phyloP scores from a whole-genome alignment of 2,888 invertebrate genomes.

The Hydriomena furcata region DNA sequence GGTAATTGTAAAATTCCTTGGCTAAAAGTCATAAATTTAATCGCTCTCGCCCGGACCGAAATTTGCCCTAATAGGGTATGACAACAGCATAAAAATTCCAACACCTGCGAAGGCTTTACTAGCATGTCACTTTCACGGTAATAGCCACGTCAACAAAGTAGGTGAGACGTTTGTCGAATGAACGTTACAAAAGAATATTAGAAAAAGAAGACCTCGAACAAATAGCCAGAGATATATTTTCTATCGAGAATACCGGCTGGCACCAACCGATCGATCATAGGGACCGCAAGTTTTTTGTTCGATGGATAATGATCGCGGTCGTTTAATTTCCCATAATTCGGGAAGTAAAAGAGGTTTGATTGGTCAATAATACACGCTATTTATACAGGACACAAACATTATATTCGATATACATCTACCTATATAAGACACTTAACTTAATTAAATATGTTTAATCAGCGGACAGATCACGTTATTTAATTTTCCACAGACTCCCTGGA shows the following conservation, averaged over 20 bases:
- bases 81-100: conserved; percentile 24
- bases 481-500: conserved; percentile 27
- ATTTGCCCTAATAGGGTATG: conserved; percentile 20
- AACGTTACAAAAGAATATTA: conserved; percentile 29
- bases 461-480: conserved; percentile 26
- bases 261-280: conserved; percentile 48
- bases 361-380: conserved; percentile 36
- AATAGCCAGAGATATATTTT: conserved; percentile 35
- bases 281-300: conserved; percentile 47
- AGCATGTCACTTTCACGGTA: conserved; percentile 33
- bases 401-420: conserved; percentile 31
- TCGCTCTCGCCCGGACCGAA: conserved; percentile 1
- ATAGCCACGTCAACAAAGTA: conserved; percentile 31
- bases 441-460: conserved; percentile 35
- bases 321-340: conserved; percentile 47
- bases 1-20: conserved; percentile 12
- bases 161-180: conserved; percentile 22
- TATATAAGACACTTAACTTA: conserved; percentile 26
- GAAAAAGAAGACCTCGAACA: conserved; percentile 30
- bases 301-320: conserved; percentile 49
- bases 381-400: conserved; percentile 38
- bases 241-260: conserved; percentile 34
- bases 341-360: conserved; percentile 38
- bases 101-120: conserved; percentile 32
- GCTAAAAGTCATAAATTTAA: conserved; percentile 13